Evolutionary conservation across 2,113 vertebrate genomes (phyloP).

Genomic region (Brachyistius frenatus): DNA sequence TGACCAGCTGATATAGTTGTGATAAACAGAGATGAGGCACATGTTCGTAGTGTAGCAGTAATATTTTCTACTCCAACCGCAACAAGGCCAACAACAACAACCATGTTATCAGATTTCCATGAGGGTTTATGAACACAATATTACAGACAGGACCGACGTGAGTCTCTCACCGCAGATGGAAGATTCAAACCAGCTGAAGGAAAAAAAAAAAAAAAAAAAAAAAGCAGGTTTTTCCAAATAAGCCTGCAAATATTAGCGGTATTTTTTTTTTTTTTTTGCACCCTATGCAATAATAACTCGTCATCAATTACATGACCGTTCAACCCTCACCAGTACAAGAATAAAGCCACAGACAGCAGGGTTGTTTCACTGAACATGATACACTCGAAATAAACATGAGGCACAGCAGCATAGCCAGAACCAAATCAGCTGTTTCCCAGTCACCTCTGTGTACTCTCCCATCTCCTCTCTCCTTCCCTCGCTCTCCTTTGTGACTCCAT

Average conservation of each 20-base stretch:
- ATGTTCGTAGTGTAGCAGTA: background rate
- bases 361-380: background rate
- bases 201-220: background rate
- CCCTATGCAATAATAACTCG: too few relatives aligned
- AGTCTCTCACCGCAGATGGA: too few relatives aligned
- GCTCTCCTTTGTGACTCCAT: slow-evolving; percentile 34
- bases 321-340: too few relatives aligned
- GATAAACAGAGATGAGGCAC: slow-evolving; percentile 24
- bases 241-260: background rate
- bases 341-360: background rate
- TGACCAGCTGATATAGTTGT: slow-evolving; percentile 31
- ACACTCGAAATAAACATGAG: slow-evolving; percentile 88
- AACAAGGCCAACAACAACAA: slow-evolving; percentile 28
- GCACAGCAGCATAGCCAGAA: slow-evolving; percentile 90
- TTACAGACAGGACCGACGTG: too few relatives aligned
- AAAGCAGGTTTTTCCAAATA: too few relatives aligned
- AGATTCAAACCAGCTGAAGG: too few relatives aligned
- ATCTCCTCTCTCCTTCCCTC: slow-evolving; percentile 17
- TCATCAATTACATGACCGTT: too few relatives aligned
- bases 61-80: background rate
- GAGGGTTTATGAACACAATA: background rate
- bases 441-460: slow-evolving; percentile 81
- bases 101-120: background rate
- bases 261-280: background rate
- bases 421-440: slow-evolving; percentile 81